phyloP scores from a whole-genome alignment of 1,140 invertebrate genomes.

The Tribolium castaneum region DNA sequence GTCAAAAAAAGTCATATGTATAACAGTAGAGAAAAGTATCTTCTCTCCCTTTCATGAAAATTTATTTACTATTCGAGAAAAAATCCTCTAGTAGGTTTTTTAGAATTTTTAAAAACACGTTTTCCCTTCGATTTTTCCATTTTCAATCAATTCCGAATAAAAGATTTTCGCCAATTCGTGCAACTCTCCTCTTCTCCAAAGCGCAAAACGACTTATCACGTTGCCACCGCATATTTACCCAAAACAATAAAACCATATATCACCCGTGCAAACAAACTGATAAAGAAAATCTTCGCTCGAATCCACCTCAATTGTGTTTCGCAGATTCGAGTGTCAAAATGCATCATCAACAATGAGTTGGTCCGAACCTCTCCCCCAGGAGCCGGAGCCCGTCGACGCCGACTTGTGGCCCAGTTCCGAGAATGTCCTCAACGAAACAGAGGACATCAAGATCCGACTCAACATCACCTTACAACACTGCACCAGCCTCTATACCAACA shows the following conservation, averaged over 20 bases:
- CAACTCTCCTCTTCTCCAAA: not conserved
- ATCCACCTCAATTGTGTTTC: slow-evolving; percentile 1
- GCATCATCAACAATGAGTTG: slow-evolving; percentile 8
- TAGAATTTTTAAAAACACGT: too few species aligned
- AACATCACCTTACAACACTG: slow-evolving; percentile 41
- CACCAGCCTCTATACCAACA: slow-evolving; percentile 45
- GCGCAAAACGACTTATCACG: not conserved
- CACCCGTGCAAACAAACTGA: slow-evolving; percentile 32
- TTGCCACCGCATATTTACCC: slow-evolving; percentile 10
- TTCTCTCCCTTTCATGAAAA: too few species aligned
- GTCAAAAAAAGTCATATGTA: too few species aligned
- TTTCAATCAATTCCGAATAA: too few species aligned
- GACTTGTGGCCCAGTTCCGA: not conserved
- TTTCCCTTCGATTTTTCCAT: too few species aligned
- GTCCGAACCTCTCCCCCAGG: not conserved
- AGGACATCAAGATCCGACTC: slow-evolving; percentile 16
- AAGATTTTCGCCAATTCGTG: too few species aligned
- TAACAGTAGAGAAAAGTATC: too few species aligned
- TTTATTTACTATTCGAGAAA: too few species aligned
- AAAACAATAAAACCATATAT: slow-evolving; percentile 41
- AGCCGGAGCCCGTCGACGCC: not conserved
- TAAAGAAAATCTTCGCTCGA: slow-evolving; percentile 5
- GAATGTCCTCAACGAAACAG: not conserved
- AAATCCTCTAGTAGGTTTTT: too few species aligned
- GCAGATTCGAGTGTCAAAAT: slow-evolving; percentile 13